These are phyloP conservation scores for Melanerpes formicivorus DNA, from an alignment of 2,113 vertebrate genomes.

Conservation along the genomic window DNA sequence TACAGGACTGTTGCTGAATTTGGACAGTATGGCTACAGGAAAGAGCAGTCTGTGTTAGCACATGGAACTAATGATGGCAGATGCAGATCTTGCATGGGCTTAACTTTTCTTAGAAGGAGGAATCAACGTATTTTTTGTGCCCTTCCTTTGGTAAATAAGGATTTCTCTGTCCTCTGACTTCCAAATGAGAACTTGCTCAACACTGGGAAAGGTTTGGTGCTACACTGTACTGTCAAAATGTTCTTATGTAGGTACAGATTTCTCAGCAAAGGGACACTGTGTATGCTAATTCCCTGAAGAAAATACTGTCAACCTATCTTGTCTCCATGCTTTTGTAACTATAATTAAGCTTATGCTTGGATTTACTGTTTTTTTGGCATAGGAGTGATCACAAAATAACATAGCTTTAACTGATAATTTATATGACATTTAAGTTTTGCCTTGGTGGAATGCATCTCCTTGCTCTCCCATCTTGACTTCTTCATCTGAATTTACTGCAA, in stretches of 20 bases:
- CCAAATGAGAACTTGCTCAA: background rate
- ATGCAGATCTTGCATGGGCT: fast-evolving
- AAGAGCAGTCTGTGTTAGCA: background rate
- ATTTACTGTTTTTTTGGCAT: constrained; percentile 22
- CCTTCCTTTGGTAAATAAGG: background rate
- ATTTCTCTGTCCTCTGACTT: constrained; percentile 8
- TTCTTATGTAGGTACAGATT: background rate
- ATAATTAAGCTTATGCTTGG: constrained; percentile 14
- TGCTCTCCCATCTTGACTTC: background rate
- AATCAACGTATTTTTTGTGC: background rate
- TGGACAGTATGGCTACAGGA: background rate
- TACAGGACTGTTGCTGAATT: background rate
- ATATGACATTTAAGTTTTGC: constrained; percentile 45
- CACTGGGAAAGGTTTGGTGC: background rate
- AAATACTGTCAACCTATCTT: constrained; percentile 4
- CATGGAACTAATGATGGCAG: background rate
- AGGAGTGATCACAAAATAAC: constrained; percentile 11
- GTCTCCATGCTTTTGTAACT: background rate
- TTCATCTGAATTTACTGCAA: background rate
- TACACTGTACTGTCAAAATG: background rate
- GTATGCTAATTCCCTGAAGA: background rate
- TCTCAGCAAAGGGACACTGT: background rate
- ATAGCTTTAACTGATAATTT: constrained; percentile 21
- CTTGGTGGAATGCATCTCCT: constrained; percentile 1
- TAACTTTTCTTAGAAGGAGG: background rate